Evolutionary conservation across 2,888 invertebrate genomes (phyloP), one percentile per base, ranked within the genome.

Genomic region (Drosophila eohydei): DNA sequence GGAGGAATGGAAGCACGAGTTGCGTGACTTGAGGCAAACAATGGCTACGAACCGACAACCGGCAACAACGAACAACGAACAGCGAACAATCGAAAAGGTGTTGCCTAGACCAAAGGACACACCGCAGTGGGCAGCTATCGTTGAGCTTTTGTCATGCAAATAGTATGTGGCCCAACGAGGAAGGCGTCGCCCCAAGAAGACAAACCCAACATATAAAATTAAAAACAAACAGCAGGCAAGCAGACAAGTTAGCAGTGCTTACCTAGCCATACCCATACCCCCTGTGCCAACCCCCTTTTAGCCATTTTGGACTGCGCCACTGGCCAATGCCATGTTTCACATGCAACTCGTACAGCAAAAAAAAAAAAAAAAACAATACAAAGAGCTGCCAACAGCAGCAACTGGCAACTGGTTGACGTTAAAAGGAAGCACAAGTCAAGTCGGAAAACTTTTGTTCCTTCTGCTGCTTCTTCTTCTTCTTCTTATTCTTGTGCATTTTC

Each of bases 61-160:
- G 41, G 21, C 21, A 26, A 26, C 43, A 26, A 44, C 21, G 7
- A 26, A 4, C 2, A 32, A 9, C 26, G n/a, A n/a, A 28, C 54
- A 3, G 30, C 51, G 32, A 56, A 65, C 80, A 81, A 81, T 78
- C 80, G 68, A 57, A 48, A 61, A 71, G 78, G 78, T 78, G 78
- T 80, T 71, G 59, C 76, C 75, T 67, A 59, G 66, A 62, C 70
- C 65, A 79, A 78, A 75, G 64, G 71, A 80, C 78, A 75, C 65
- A 56, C 69, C 52, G 57, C 72, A 59, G 46, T 71, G 75, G 75
- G 59, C 80, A 77, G 63, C 63, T 75, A 55, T 62, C 80, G 80
- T 69, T 68, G 69, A 72, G 83, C 90, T 81, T 87, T 89, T 88
- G 86, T 89, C 87, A 87, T 87, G 87, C 87, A 87, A 87, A 87